These are phyloP conservation scores for Coptodon bakossiorum DNA, from an alignment of 2,113 vertebrate species.

Conservation along the genomic window DNA sequence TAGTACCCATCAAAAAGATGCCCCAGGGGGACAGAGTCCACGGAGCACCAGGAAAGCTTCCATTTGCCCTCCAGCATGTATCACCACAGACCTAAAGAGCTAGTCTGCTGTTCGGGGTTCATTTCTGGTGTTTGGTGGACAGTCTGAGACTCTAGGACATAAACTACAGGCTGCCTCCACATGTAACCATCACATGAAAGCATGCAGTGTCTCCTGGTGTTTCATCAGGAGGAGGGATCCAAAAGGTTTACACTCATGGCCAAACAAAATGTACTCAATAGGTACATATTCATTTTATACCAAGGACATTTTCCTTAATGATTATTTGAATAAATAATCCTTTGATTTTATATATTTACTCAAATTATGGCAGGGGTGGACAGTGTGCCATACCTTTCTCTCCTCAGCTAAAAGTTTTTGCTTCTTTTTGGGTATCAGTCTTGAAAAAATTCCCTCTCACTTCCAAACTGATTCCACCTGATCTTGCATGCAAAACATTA, in stretches of 20 bases:
- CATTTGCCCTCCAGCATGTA: background rate
- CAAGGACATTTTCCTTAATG: background rate
- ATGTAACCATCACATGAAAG: background rate
- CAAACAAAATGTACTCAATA: background rate
- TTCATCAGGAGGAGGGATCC: background rate
- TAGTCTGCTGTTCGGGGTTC: accelerated
- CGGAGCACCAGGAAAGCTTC: background rate
- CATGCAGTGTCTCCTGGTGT: background rate
- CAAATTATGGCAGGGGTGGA: background rate
- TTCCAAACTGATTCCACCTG: background rate
- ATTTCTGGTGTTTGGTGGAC: background rate
- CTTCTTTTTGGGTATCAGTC: background rate
- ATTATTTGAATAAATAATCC: background rate
- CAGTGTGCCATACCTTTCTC: accelerated
- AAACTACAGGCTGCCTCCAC: background rate
- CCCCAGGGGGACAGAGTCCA: background rate
- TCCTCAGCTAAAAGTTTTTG: background rate
- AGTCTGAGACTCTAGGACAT: background rate
- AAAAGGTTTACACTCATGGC: background rate
- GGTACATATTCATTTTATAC: background rate
- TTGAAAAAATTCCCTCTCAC: background rate
- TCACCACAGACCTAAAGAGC: background rate
- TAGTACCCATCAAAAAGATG: background rate
- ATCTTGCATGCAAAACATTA: background rate
- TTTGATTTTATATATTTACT: background rate